Percentiles rank a stretch among this genome's conserved stretches.
phyloP scores from a whole-genome alignment of 2,797 vertebrate genomes.

The Hipposideros larvatus region DNA sequence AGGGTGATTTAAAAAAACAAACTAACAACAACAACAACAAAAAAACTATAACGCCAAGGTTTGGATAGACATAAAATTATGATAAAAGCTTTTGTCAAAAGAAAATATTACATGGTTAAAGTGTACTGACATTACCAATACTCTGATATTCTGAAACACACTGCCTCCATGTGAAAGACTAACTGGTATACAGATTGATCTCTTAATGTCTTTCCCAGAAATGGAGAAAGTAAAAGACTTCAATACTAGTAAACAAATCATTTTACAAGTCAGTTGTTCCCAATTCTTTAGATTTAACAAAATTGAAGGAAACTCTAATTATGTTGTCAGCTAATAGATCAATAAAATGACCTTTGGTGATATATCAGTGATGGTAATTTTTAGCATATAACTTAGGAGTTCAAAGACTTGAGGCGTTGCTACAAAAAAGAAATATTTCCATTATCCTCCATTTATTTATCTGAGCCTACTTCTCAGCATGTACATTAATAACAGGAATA shows the following conservation, averaged over 20 bases:
- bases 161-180: neutral
- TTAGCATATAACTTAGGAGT: neutral
- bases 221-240: constrained; percentile 3
- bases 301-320: neutral
- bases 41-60: neutral
- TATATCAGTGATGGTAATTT: neutral
- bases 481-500: neutral
- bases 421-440: neutral
- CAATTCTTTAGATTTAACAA: neutral
- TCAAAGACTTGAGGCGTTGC: neutral
- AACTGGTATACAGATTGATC: neutral
- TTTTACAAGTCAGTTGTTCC: neutral
- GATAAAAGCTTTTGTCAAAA: constrained; percentile 30
- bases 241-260: neutral
- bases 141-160: neutral
- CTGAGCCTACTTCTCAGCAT: neutral
- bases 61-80: constrained; percentile 16
- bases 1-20: too few relatives aligned
- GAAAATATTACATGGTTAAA: neutral
- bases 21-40: too few relatives aligned
- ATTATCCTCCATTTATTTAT: neutral
- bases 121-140: neutral
- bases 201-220: constrained; percentile 13
- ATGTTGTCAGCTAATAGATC: neutral
- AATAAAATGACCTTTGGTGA: neutral